These are phyloP conservation scores for Homarus americanus DNA, from an alignment of 1,140 invertebrate species.

Conservation along the genomic window DNA sequence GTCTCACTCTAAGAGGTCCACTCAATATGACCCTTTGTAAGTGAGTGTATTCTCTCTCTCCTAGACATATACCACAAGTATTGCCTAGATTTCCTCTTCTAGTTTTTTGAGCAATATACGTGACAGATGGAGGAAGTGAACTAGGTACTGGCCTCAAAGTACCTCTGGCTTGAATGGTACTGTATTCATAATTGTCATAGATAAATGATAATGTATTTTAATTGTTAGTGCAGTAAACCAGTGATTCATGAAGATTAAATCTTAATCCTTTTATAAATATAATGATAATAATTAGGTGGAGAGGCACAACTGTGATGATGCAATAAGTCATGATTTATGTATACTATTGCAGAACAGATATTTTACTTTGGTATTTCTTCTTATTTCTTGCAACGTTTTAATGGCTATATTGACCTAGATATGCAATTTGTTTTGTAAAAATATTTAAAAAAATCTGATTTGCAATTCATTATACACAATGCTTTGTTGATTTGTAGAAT, in stretches of 20 bases:
- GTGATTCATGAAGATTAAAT: not conserved
- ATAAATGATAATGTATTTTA: too few relatives aligned
- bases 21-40: too few relatives aligned
- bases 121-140: too few relatives aligned
- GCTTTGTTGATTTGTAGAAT: constrained; percentile 7
- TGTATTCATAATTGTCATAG: too few relatives aligned
- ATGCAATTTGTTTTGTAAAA: not conserved
- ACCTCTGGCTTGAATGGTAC: too few relatives aligned
- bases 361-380: not conserved
- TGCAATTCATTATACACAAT: not conserved
- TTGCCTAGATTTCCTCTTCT: too few relatives aligned
- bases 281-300: not conserved
- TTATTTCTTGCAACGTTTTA: not conserved
- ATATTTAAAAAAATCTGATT: not conserved
- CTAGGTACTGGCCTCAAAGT: too few relatives aligned
- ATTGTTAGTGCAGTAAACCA: not conserved
- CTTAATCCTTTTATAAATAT: not conserved
- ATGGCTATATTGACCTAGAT: not conserved
- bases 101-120: too few relatives aligned
- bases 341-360: not conserved
- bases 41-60: too few relatives aligned
- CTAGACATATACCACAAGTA: too few relatives aligned
- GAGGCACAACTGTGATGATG: not conserved
- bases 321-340: not conserved
- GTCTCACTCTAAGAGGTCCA: too few relatives aligned